Percentiles rank a stretch among this genome's conserved stretches.
Conservation (phyloP, 2,888 invertebrate species). For the Ellobium chinense region DNA sequence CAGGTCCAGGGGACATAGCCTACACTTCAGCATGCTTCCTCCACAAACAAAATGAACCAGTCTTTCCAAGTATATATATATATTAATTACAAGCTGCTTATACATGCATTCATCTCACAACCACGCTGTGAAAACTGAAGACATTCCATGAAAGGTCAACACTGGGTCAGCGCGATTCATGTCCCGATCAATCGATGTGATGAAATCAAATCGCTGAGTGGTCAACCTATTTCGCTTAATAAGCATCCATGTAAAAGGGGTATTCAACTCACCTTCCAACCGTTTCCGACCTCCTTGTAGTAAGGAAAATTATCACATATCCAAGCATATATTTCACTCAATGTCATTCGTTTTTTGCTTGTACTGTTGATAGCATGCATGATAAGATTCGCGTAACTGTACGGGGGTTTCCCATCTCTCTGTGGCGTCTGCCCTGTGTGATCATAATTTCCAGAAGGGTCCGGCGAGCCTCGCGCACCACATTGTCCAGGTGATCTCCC, state of each 20-base stretch:
- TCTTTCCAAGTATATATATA: too few relatives aligned
- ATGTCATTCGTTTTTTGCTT: slow-evolving; percentile 85
- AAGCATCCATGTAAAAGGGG: not conserved
- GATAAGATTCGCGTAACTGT: slow-evolving; percentile 86
- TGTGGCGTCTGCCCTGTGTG: slow-evolving; percentile 59
- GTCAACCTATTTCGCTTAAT: not conserved
- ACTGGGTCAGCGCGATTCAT: too few relatives aligned
- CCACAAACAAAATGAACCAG: too few relatives aligned
- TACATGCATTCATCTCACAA: too few relatives aligned
- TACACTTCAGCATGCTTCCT: too few relatives aligned
- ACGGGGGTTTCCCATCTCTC: slow-evolving; percentile 80
- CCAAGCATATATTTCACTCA: slow-evolving; percentile 87
- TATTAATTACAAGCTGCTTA: too few relatives aligned
- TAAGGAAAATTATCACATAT: slow-evolving; percentile 87
- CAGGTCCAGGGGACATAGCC: too few relatives aligned
- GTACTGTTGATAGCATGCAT: slow-evolving; percentile 85
- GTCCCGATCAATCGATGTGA: too few relatives aligned
- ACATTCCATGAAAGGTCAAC: too few relatives aligned
- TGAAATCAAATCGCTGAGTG: too few relatives aligned
- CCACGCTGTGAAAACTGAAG: too few relatives aligned
- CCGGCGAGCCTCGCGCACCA: slow-evolving; percentile 71
- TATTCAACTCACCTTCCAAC: slow-evolving; percentile 84
- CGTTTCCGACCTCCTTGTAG: slow-evolving; percentile 85
- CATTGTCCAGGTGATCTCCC: slow-evolving; percentile 66
- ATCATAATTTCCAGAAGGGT: slow-evolving; percentile 70